Evolutionary conservation across 64 coral and sea anemone genomes (phyloP).

Genomic region (Acropora tenuis): DNA sequence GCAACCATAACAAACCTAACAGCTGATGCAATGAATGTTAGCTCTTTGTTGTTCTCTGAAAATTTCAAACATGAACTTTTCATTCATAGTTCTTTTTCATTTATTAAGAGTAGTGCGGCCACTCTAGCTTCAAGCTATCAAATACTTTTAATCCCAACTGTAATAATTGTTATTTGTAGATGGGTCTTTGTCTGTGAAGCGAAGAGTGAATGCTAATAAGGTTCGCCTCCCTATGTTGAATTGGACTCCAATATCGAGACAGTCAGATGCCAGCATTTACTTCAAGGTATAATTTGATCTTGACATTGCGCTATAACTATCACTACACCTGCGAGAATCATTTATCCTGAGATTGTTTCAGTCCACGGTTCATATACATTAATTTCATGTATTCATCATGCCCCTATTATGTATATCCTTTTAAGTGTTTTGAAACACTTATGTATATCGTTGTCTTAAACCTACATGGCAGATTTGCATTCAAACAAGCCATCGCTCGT

Average conservation of each 20-base stretch:
- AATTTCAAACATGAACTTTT: neutral
- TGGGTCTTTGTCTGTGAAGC: conserved; percentile 23
- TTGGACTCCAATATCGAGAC: conserved; percentile 84
- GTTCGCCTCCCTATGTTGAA: conserved; percentile 93
- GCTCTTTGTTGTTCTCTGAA: too few relatives aligned
- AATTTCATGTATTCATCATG: too few relatives aligned
- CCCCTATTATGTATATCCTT: too few relatives aligned
- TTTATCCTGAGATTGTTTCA: too few relatives aligned
- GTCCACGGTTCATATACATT: too few relatives aligned
- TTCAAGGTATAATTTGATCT: conserved; percentile 66
- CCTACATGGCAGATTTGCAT: too few relatives aligned
- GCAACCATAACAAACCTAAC: too few relatives aligned
- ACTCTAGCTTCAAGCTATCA: too few relatives aligned
- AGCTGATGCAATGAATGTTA: too few relatives aligned
- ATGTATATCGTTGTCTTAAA: too few relatives aligned
- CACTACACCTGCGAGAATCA: neutral
- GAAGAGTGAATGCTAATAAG: conserved; percentile 44
- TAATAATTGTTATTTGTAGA: neutral
- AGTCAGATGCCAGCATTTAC: conserved; percentile 52
- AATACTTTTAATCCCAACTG: neutral
- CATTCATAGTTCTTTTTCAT: neutral
- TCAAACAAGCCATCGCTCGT: too few relatives aligned
- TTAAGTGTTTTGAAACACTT: too few relatives aligned
- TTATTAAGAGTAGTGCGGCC: neutral
- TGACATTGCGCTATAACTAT: neutral